A percentile compares a stretch with the other conserved stretches of the same genome.
Evolutionary conservation across 2,797 vertebrate genomes (phyloP).

Genomic region (Lateolabrax maculatus): DNA sequence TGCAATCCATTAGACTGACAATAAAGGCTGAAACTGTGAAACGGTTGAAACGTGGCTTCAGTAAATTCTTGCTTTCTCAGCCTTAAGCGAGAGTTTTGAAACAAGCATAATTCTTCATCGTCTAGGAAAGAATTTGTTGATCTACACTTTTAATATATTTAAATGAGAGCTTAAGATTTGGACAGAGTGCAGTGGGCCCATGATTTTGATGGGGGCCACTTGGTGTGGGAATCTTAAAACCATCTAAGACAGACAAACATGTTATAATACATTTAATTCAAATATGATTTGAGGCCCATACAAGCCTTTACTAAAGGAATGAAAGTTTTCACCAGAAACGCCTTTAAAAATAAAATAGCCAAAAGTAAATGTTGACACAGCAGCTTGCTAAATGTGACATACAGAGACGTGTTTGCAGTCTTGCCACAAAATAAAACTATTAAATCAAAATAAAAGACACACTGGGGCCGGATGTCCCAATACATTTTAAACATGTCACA

Average conservation of each 20-base stretch:
- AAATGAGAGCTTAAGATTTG: not conserved
- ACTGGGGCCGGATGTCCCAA: no score
- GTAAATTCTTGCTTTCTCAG: conserved; percentile 1
- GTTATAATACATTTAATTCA: not conserved
- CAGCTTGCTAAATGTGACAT: not conserved
- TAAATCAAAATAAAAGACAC: no score
- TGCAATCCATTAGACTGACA: conserved; percentile 9
- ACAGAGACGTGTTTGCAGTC: not conserved
- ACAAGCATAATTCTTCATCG: not conserved
- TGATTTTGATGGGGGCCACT: not conserved
- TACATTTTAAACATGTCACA: no score
- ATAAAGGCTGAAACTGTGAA: not conserved
- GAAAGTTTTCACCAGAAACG: not conserved
- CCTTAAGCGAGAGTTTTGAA: not conserved
- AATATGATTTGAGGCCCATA: not conserved
- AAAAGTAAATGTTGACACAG: not conserved
- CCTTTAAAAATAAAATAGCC: no score
- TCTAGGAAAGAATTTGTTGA: not conserved
- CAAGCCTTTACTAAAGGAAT: not conserved
- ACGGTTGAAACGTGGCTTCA: not conserved
- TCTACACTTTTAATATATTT: not conserved
- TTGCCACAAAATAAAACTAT: not conserved
- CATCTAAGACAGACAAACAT: not conserved
- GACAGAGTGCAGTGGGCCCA: not conserved
- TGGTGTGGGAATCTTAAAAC: not conserved